These are phyloP conservation scores for Augochlorella aurata DNA, from an alignment of 2,888 invertebrate genomes.

Conservation along the genomic window DNA sequence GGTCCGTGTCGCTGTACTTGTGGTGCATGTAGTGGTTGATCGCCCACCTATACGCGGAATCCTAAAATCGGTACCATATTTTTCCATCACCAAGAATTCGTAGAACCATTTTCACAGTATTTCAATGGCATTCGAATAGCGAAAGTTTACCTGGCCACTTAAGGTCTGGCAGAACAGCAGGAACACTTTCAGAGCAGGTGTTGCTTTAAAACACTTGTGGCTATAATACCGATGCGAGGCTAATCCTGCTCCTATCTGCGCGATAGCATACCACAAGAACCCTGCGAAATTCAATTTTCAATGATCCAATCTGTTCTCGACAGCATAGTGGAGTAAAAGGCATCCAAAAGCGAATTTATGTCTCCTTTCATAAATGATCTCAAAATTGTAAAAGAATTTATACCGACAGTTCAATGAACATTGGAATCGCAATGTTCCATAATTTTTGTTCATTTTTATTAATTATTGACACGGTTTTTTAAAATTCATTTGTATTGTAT, in stretches of 20 bases:
- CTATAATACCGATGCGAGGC: slow-evolving; percentile 64
- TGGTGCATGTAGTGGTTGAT: slow-evolving; percentile 92
- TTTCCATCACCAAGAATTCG: neutral
- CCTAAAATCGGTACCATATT: slow-evolving; percentile 81
- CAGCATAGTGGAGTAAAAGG: too few relatives aligned
- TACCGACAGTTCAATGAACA: too few relatives aligned
- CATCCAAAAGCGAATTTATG: too few relatives aligned
- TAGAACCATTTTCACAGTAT: too few relatives aligned
- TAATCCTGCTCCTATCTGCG: slow-evolving; percentile 33
- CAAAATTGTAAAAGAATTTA: too few relatives aligned
- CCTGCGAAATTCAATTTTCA: slow-evolving; percentile 32
- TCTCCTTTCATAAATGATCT: too few relatives aligned
- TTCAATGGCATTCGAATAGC: neutral
- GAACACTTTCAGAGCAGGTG: slow-evolving; percentile 26
- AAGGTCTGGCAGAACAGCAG: slow-evolving; percentile 56
- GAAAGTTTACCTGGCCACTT: slow-evolving; percentile 61
- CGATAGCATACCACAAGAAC: slow-evolving; percentile 14
- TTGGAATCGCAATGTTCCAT: too few relatives aligned
- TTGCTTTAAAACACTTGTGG: slow-evolving; percentile 63
- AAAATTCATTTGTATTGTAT: too few relatives aligned
- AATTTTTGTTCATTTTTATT: too few relatives aligned
- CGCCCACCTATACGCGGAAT: slow-evolving; percentile 89
- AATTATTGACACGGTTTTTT: too few relatives aligned
- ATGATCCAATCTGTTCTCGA: neutral
- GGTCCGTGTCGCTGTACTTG: slow-evolving; percentile 89